Evolutionary conservation across 1,140 invertebrate genomes (phyloP), one percentile per base, ranked within the genome.

Genomic region (Diprion similis): DNA sequence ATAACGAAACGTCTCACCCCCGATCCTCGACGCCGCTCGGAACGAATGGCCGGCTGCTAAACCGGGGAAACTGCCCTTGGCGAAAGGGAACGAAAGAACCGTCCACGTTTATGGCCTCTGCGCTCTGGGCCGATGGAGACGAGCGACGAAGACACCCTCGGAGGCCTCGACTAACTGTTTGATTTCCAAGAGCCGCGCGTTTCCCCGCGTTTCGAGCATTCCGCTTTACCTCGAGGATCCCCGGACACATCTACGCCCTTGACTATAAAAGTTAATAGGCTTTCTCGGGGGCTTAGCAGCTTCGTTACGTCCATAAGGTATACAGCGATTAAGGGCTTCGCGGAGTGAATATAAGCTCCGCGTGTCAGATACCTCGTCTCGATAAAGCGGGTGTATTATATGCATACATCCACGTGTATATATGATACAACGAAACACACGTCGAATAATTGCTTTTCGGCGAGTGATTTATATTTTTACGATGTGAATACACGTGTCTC

Each of bases 1-100:
- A 59, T 59, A 59, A 59, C 51, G n/a, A 59, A 59, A 59, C n/a
- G 51, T 59, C 51, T 59, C n/a, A 59, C 51, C 51, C 51, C n/a
- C 11, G 11, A 59, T 17, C 24, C 24, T 59, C 51, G 11, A 0
- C n/a, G 11, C 51, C 51, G 51, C 51, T 59, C 51, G 51, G 51
- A 59, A 17, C n/a, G 11, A 59, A 59, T 59, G 51, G 8, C n/a
- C 51, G 8, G n/a, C 51, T 59, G 51, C 51, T 59, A 59, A 59
- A 59, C n/a, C 3, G n/a, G n/a, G 24, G n/a, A 59, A 59, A 59
- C n/a, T 4, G 51, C 24, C n/a, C 11, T 4, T 10, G 51, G 51
- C n/a, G 51, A 59, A 59, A 59, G 11, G 51, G n/a, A 59, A 59
- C 51, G 51, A 59, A 11, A 59, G n/a, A 59, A 59, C 11, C 51